A percentile compares a stretch with the other conserved stretches of the same genome.
Evolutionary conservation across 53 echinoderm and acorn worm species (phyloP).

Genomic region (Stichopus horrens): DNA sequence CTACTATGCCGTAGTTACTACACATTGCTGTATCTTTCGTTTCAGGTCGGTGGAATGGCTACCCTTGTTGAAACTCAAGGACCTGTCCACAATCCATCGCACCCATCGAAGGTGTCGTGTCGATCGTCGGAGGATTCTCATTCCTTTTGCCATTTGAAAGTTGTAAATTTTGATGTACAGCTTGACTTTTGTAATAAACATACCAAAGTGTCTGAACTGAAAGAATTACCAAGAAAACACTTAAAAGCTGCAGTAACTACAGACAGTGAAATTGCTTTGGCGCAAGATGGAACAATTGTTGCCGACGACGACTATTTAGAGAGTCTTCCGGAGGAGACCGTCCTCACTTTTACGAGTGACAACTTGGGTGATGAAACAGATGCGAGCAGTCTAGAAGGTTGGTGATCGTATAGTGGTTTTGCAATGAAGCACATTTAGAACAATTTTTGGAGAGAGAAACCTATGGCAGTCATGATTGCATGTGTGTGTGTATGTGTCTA

Average conservation of each 20-base stretch:
- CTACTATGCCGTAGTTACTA: no score
- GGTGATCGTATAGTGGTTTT: no score
- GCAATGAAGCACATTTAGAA: no score
- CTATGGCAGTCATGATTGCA: no score
- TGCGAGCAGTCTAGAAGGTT: no score
- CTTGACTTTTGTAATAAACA: not conserved
- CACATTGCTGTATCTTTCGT: not conserved
- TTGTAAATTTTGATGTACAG: not conserved
- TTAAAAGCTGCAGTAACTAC: not conserved
- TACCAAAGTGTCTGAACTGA: not conserved
- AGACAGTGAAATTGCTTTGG: not conserved
- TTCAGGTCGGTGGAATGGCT: not conserved
- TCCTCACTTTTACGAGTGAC: not conserved
- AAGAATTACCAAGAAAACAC: not conserved
- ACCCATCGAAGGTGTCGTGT: not conserved
- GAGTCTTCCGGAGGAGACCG: not conserved
- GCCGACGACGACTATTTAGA: not conserved
- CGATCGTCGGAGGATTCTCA: not conserved
- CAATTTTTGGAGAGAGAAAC: no score
- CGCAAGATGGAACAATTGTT: not conserved
- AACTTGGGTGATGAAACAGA: not conserved
- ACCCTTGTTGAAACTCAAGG: not conserved
- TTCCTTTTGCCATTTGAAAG: not conserved
- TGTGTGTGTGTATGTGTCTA: no score
- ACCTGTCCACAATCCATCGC: not conserved